Conservation (phyloP, 2,888 invertebrate genomes). For the Mythimna loreyi region DNA sequence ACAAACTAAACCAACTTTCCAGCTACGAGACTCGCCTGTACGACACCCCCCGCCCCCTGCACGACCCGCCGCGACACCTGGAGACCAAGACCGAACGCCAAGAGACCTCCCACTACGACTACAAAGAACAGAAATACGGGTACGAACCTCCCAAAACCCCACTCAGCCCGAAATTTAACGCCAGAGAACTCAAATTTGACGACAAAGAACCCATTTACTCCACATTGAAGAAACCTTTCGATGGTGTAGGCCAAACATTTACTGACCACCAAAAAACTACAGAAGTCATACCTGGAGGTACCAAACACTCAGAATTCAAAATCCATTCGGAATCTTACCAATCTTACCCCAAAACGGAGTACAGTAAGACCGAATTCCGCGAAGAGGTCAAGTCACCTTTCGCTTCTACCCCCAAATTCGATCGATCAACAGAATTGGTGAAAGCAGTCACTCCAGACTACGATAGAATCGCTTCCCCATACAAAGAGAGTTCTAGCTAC, state of each 20-base stretch:
- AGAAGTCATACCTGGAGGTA: slow-evolving; percentile 86
- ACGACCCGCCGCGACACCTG: slow-evolving; percentile 85
- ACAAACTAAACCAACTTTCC: slow-evolving; percentile 74
- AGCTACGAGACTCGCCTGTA: slow-evolving; percentile 91
- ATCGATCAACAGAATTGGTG: slow-evolving; percentile 80
- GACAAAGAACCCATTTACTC: slow-evolving; percentile 86
- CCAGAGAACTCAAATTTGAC: slow-evolving; percentile 86
- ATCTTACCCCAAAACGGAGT: slow-evolving; percentile 83
- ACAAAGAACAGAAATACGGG: slow-evolving; percentile 79
- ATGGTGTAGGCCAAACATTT: slow-evolving; percentile 85
- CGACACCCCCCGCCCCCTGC: slow-evolving; percentile 87
- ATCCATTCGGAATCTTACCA: slow-evolving; percentile 85
- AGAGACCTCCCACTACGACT: slow-evolving; percentile 76
- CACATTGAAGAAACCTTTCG: slow-evolving; percentile 82
- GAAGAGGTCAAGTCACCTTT: slow-evolving; percentile 85
- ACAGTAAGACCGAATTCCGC: slow-evolving; percentile 77
- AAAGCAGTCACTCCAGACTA: slow-evolving; percentile 84
- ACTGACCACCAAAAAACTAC: slow-evolving; percentile 85
- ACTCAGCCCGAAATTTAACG: slow-evolving; percentile 88
- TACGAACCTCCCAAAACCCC: slow-evolving; percentile 85
- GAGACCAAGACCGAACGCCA: slow-evolving; percentile 81
- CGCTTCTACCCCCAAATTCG: slow-evolving; percentile 84
- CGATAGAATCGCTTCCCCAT: slow-evolving; percentile 85
- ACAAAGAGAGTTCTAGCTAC: slow-evolving; percentile 80
- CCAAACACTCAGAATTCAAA: slow-evolving; percentile 83